Evolutionary conservation across 2,888 invertebrate genomes (phyloP).

Genomic region (Charanyca ferruginea): DNA sequence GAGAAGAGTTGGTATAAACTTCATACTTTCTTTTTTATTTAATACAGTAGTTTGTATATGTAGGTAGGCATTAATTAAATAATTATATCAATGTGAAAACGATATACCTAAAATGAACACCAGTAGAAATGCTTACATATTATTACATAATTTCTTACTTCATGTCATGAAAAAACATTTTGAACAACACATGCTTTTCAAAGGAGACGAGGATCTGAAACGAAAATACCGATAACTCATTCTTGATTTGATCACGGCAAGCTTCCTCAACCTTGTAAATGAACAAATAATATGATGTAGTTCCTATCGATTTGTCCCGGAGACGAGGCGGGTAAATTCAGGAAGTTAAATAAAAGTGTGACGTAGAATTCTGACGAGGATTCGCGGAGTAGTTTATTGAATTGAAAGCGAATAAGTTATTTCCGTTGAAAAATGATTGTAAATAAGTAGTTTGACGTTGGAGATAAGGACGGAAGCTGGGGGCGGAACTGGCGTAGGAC

Average conservation of each 20-base stretch:
- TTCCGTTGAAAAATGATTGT: conserved; percentile 56
- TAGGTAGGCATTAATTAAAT: too few species aligned
- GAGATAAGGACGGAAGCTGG: conserved; percentile 27
- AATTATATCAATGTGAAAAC: too few species aligned
- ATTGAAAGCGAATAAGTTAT: conserved; percentile 59
- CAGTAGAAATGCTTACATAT: too few species aligned
- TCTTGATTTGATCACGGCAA: conserved; percentile 30
- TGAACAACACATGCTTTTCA: conserved; percentile 12
- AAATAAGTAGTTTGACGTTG: conserved; percentile 40
- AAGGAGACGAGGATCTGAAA: conserved; percentile 24
- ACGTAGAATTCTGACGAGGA: conserved; percentile 43
- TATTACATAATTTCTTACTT: too few species aligned
- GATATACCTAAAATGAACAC: too few species aligned
- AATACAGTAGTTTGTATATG: too few species aligned
- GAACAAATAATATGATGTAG: conserved; percentile 37
- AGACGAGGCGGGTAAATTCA: conserved; percentile 33
- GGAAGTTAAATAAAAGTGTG: conserved; percentile 59
- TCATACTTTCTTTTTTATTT: too few species aligned
- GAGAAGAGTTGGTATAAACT: too few species aligned
- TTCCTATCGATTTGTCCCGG: conserved; percentile 36
- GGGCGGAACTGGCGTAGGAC: conserved; percentile 13
- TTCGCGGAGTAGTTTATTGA: conserved; percentile 51
- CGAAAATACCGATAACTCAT: conserved; percentile 23
- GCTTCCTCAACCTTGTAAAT: conserved; percentile 37
- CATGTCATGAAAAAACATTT: neutral